A percentile compares a stretch with the other conserved stretches of the same genome.
These are phyloP conservation scores for Apus apus DNA, from an alignment of 2,113 vertebrate species.

Conservation along the genomic window DNA sequence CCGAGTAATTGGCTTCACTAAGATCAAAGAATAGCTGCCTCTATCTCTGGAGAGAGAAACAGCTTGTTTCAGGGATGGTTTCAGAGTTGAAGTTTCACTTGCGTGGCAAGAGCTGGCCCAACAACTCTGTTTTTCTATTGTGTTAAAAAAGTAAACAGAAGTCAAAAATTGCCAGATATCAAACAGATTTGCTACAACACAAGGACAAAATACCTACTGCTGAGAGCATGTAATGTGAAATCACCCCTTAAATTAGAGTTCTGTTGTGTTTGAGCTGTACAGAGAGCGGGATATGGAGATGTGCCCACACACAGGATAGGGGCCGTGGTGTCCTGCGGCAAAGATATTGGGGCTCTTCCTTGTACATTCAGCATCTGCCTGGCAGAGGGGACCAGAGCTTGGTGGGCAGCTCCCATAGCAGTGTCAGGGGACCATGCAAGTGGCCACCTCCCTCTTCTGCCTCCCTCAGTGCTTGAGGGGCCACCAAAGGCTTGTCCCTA, in stretches of 20 bases:
- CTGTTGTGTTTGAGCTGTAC: not conserved
- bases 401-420: not conserved
- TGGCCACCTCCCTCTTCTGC: too few species aligned
- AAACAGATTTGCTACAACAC: not conserved
- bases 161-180: not conserved
- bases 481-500: not conserved
- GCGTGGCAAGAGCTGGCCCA: slow-evolving; percentile 12
- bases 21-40: not conserved
- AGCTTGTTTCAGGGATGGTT: not conserved
- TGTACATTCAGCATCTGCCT: not conserved
- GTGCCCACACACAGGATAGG: not conserved
- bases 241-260: not conserved
- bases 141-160: not conserved
- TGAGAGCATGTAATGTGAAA: not conserved
- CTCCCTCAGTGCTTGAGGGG: not conserved
- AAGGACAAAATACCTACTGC: not conserved
- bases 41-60: slow-evolving; percentile 19
- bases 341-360: not conserved
- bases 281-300: not conserved
- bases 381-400: not conserved
- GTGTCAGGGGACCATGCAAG: not conserved
- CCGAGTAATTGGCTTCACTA: not conserved
- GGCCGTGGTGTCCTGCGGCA: not conserved
- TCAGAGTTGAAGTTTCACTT: slow-evolving; percentile 22
- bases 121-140: not conserved